Conservation (phyloP, 2,888 invertebrate genomes). For the Phalera bucephala region DNA sequence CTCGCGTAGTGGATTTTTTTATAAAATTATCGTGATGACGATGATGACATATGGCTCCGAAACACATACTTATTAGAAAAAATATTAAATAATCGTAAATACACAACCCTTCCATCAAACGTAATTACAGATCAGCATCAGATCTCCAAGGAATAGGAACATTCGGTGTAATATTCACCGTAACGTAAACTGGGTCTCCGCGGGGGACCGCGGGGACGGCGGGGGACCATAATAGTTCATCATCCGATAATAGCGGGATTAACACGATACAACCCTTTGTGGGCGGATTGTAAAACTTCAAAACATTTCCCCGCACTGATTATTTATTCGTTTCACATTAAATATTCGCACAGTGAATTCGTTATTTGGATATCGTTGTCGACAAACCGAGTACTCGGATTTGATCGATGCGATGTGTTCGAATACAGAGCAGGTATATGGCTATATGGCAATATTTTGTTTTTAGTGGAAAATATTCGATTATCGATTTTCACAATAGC, state of each 20-base stretch:
- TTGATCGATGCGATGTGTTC: no score
- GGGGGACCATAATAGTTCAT: constrained; percentile 54
- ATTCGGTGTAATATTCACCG: constrained; percentile 66
- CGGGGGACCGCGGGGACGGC: constrained; percentile 17
- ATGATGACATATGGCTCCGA: background rate
- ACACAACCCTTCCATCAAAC: constrained; percentile 38
- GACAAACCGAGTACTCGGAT: constrained; percentile 2
- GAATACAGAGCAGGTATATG: no score
- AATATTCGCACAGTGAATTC: constrained; percentile 51
- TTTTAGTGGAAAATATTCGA: no score
- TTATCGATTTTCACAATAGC: no score
- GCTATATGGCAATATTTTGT: no score
- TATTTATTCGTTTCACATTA: constrained; percentile 50
- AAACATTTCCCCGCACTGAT: constrained; percentile 65
- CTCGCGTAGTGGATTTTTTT: no score
- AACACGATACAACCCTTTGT: constrained; percentile 76
- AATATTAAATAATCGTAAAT: constrained; percentile 3
- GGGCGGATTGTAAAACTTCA: constrained; percentile 69
- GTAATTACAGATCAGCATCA: constrained; percentile 33
- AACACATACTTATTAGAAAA: constrained; percentile 20
- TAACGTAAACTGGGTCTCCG: constrained; percentile 32
- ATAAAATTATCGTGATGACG: no score
- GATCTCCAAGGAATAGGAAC: constrained; percentile 53
- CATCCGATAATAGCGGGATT: constrained; percentile 76
- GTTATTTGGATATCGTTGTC: constrained; percentile 30